Evolutionary conservation across 2,888 invertebrate genomes (phyloP).

Genomic region (Heliconius ethilla): DNA sequence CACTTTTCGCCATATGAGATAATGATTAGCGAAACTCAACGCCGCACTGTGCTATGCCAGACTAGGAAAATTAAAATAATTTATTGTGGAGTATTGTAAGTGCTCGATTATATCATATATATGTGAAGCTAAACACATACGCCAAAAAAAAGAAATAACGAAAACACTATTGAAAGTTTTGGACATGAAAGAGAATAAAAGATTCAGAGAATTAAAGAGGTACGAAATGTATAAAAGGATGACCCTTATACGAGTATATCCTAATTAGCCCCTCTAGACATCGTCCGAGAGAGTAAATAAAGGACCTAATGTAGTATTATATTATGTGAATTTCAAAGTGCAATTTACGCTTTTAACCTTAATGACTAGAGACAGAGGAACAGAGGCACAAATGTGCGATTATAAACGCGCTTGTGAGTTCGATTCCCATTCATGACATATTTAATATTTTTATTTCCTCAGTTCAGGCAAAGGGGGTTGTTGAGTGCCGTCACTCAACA

Average conservation of each 20-base stretch:
- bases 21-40: too few species aligned
- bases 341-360: not conserved
- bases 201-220: not conserved
- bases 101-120: too few species aligned
- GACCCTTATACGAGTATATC: not conserved
- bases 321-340: not conserved
- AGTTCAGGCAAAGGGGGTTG: not conserved
- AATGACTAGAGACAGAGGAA: not conserved
- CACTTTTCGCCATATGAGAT: too few species aligned
- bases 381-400: not conserved
- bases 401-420: not conserved
- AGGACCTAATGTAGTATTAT: not conserved
- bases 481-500: not conserved
- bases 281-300: not conserved
- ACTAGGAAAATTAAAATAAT: too few species aligned
- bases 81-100: too few species aligned
- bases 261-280: conserved; percentile 5
- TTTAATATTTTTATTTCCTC: too few species aligned
- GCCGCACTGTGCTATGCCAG: too few species aligned
- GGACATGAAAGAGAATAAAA: not conserved
- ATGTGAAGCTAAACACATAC: too few species aligned
- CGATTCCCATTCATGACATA: not conserved
- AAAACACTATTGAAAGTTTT: not conserved
- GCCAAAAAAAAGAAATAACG: not conserved
- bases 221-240: not conserved